Evolutionary conservation across 1,140 invertebrate genomes (phyloP), one percentile per base, ranked within the genome.

Genomic region (Elymnias hypermnestra): DNA sequence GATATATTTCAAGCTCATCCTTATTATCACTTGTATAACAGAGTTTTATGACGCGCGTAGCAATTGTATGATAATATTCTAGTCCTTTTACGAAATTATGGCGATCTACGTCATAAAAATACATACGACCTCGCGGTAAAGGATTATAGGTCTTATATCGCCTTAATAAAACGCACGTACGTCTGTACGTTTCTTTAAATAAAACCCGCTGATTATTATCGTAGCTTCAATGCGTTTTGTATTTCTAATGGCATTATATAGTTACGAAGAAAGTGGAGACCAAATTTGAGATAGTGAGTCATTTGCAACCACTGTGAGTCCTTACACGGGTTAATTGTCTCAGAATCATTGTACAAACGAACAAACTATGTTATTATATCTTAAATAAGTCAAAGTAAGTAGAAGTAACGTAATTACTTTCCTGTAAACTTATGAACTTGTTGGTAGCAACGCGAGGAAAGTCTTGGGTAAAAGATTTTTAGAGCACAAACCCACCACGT

Each of bases 21-120:
- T 61, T 74, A 71, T 41, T 36, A 14, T 17, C 33, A 38, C 33
- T 33, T 38, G 53, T 29, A 28, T 46, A 45, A 67, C 57, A 59
- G 53, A 59, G 58, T 55, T 62, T 64, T 70, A 74, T 70, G 68
- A 71, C 65, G 70, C 60, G 67, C 57, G 35, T 15, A 41, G 47
- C 66, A 63, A 78, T 82, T 82, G 77, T 82, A 76, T 82, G 77
- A 68, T 82, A 82, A 82, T 81, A 55, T 53, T 54, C 52, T 22
- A 53, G 38, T 57, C 72, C 72, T 67, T 82, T 72, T 72, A 60
- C 35, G 62, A 61, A 68, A 69, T 63, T 75, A 77, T 74, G 76
- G 74, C 42, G 31, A 56, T 38, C 50, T 41, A 72, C 77, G 77
- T 76, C 77, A 82, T 59, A 12, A 43, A 45, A 50, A 40, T 8